Conservation (phyloP, 2,888 invertebrate species). For the Azorinus chamasolen region DNA sequence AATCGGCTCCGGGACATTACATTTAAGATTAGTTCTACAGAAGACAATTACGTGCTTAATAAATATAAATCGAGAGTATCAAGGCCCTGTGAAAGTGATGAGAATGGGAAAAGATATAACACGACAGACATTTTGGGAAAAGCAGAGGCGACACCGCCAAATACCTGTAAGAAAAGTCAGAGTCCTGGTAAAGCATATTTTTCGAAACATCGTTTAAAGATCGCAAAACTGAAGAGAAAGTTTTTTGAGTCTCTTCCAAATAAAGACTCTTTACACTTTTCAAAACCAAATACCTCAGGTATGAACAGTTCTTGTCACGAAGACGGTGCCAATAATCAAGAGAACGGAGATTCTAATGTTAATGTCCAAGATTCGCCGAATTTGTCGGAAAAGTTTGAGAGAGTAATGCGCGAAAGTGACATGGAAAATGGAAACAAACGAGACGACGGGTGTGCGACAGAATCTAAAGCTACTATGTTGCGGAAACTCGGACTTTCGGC, state of each 20-base stretch:
- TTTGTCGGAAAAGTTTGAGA: neutral
- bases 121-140: neutral
- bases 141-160: neutral
- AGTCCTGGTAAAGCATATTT: slow-evolving; percentile 22
- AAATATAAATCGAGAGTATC: slow-evolving; percentile 38
- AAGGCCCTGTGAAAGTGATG: neutral
- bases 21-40: slow-evolving; percentile 59
- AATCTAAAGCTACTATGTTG: slow-evolving; percentile 25
- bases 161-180: neutral
- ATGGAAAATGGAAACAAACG: neutral
- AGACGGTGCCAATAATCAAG: no score
- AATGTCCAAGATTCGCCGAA: neutral
- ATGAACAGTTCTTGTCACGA: no score
- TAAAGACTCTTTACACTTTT: no score
- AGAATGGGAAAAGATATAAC: no score
- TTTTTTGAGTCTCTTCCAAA: slow-evolving; percentile 51
- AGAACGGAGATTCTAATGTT: no score
- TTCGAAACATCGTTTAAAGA: slow-evolving; percentile 38
- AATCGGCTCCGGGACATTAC: neutral
- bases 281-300: no score
- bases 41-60: slow-evolving; percentile 55
- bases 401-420: neutral
- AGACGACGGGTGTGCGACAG: slow-evolving; percentile 13
- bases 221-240: slow-evolving; percentile 41
- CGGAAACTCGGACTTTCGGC: neutral